Conservation (phyloP, 2,113 vertebrate species). For the Corythornis vintsioides region DNA sequence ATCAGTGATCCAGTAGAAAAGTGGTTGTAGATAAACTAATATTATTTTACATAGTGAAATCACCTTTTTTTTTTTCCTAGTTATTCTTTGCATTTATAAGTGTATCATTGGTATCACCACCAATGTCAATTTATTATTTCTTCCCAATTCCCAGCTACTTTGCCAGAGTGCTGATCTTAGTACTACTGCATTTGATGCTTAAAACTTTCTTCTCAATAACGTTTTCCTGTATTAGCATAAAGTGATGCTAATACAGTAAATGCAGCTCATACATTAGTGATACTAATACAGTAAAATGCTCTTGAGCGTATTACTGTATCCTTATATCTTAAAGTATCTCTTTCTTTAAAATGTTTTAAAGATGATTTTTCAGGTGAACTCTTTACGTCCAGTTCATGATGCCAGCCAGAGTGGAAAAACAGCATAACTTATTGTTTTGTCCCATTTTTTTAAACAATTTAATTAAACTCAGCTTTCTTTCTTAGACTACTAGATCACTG, state of each 20-base stretch:
- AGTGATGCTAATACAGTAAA: too few species aligned
- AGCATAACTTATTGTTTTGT: background rate
- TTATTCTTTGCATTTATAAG: background rate
- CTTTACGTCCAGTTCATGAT: background rate
- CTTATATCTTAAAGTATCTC: background rate
- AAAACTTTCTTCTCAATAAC: background rate
- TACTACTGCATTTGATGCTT: background rate
- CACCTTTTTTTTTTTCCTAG: background rate
- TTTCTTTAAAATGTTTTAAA: background rate
- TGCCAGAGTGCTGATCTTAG: background rate
- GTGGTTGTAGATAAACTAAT: too few species aligned
- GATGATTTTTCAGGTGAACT: background rate
- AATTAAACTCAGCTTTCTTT: background rate
- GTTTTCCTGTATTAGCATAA: background rate
- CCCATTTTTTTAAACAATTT: background rate
- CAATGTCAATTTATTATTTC: background rate
- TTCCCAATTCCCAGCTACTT: background rate
- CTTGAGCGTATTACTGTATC: too few species aligned
- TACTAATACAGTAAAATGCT: too few species aligned
- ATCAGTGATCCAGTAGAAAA: background rate
- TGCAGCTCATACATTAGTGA: too few species aligned
- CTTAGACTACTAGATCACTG: background rate
- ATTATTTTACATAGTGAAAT: background rate
- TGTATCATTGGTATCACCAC: background rate
- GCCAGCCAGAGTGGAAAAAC: background rate